Base-by-base conservation (phyloP, 2,888 invertebrate species). In the Plutella xylostella region DNA sequence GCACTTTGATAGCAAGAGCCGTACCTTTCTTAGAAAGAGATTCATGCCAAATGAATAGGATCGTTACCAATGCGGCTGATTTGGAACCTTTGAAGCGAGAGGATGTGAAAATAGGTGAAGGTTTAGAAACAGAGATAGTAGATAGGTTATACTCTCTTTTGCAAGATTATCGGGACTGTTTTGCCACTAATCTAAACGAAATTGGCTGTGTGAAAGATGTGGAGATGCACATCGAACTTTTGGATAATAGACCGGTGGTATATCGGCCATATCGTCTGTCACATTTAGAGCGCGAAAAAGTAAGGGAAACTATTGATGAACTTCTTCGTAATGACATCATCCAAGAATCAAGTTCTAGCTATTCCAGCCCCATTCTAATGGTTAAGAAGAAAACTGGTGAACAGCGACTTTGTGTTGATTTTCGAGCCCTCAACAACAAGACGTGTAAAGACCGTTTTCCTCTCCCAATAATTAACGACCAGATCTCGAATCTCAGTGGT, bases 371-470 rank as follows among this genome's bases (percentile, higher is more conserved):
- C n/a, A 34, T 42, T 12, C 14, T 42, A 3, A 11, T 42, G 5
- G 42, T 43, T 11, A n/a, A 18, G 1, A 43, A 35, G 17, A 43
- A 43, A 9, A 35, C n/a, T 12, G 35, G 35, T 17, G 33, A 42
- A 2, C n/a, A 14, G 12, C 18, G 33, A n/a, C 42, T 33, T 28
- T 41, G 41, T 28, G 30, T 41, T 4, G 41, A 41, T 18, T 41
- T 18, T 14, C 45, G 47, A 40, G 47, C 43, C 43, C 46, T 42
- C 42, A 51, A 51, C 47, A 46, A 28, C 28, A 41, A 28, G 15
- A 41, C 41, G 3, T 18, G 28, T 9, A 42, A 42, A 25, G 43
- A 43, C n/a, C 20, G 17, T 17, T 43, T 12, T 28, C 35, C 43
- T 11, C 22, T 43, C 11, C 35, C 43, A 11, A 12, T 42, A 3